A percentile compares a stretch with the other conserved stretches of the same genome.
Conservation (phyloP, 2,797 vertebrate species). For the Taenioides sp. region DNA sequence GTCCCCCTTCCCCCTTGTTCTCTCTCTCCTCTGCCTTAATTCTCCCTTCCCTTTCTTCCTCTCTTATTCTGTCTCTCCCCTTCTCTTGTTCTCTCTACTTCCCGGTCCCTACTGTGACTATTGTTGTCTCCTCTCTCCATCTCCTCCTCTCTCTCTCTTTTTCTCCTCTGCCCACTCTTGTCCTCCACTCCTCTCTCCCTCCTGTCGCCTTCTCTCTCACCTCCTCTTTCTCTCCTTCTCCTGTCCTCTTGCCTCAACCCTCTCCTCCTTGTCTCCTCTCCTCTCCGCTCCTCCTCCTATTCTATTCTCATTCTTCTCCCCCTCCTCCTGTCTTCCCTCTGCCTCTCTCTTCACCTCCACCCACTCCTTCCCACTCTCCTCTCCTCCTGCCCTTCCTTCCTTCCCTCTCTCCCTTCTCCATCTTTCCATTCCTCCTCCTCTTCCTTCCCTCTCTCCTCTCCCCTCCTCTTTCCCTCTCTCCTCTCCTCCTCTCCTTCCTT, state of each 20-base stretch:
- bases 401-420: neutral
- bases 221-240: no score
- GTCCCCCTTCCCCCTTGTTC: neutral
- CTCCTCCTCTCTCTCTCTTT: neutral
- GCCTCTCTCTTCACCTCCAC: no score
- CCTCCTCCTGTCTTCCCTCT: no score
- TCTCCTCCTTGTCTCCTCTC: neutral
- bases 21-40: neutral
- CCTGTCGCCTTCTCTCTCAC: no score
- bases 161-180: neutral
- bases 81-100: no score
- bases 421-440: neutral
- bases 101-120: neutral
- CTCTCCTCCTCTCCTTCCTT: neutral
- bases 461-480: no score
- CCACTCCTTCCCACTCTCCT: neutral
- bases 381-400: no score
- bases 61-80: no score
- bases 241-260: no score
- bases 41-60: neutral
- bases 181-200: no score
- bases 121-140: neutral
- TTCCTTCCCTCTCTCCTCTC: no score
- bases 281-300: no score
- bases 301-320: neutral